Conservation (phyloP, 2,113 vertebrate species). For the Nyctibius bracteatus region DNA sequence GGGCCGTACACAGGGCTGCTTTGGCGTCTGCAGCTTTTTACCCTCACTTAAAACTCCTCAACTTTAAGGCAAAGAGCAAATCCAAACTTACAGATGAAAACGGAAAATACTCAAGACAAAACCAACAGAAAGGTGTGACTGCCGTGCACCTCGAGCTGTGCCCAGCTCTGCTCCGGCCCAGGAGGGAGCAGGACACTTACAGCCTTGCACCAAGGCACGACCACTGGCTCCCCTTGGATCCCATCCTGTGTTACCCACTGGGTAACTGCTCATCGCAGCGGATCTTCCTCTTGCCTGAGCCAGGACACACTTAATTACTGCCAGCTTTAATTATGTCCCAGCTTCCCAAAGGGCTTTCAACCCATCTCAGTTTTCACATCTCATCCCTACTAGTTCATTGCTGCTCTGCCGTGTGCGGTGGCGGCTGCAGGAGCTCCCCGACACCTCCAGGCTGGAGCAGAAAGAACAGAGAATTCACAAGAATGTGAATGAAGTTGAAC, state of each 20-base stretch:
- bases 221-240: rapidly evolving
- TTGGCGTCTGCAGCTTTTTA: rapidly evolving
- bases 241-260: neutral
- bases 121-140: rapidly evolving
- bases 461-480: neutral
- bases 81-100: rapidly evolving
- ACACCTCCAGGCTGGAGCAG: neutral
- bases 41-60: neutral
- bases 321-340: conserved; percentile 42
- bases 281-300: neutral
- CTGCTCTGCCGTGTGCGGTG: rapidly evolving
- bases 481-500: neutral
- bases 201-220: rapidly evolving
- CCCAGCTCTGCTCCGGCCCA: neutral
- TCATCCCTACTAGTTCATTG: neutral
- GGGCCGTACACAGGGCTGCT: rapidly evolving
- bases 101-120: neutral
- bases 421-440: neutral
- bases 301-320: neutral
- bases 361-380: neutral
- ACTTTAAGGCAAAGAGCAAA: neutral
- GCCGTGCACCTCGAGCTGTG: rapidly evolving
- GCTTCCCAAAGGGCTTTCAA: neutral
- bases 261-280: neutral
- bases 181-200: neutral